Conservation (phyloP, 2,113 vertebrate genomes). For the Tichodroma muraria region DNA sequence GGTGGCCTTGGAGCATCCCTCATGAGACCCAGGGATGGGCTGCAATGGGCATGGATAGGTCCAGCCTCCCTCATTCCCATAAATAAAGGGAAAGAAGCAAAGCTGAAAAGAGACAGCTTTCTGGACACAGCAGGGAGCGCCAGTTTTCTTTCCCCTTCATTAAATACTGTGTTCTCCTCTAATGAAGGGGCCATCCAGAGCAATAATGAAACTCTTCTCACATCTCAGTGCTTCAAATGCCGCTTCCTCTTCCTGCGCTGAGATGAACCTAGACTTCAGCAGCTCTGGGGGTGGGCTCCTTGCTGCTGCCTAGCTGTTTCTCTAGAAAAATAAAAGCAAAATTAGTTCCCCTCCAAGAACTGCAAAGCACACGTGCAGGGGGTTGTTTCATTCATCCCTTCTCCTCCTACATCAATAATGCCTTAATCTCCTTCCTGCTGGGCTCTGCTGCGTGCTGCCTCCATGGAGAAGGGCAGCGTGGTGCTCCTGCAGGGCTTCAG, state of each 20-base stretch:
- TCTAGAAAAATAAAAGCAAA: slow-evolving; percentile 23
- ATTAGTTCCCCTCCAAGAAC: slow-evolving; percentile 23
- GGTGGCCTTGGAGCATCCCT: background rate
- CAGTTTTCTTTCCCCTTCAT: slow-evolving; percentile 32
- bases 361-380: background rate
- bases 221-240: slow-evolving; percentile 2
- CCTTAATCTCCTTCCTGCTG: background rate
- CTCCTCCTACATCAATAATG: background rate
- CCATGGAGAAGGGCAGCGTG: background rate
- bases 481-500: background rate
- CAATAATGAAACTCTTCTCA: slow-evolving; percentile 47
- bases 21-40: background rate
- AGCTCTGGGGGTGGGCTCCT: background rate
- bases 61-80: background rate
- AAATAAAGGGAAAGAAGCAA: background rate
- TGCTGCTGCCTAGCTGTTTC: fast-evolving
- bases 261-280: background rate
- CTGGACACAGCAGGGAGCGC: background rate
- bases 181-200: slow-evolving; percentile 38
- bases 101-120: background rate
- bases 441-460: background rate
- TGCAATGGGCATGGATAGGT: background rate
- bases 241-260: background rate
- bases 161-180: slow-evolving; percentile 32
- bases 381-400: background rate